Evolutionary conservation across 2,113 vertebrate genomes (phyloP).

Genomic region (Gadus chalcogrammus): DNA sequence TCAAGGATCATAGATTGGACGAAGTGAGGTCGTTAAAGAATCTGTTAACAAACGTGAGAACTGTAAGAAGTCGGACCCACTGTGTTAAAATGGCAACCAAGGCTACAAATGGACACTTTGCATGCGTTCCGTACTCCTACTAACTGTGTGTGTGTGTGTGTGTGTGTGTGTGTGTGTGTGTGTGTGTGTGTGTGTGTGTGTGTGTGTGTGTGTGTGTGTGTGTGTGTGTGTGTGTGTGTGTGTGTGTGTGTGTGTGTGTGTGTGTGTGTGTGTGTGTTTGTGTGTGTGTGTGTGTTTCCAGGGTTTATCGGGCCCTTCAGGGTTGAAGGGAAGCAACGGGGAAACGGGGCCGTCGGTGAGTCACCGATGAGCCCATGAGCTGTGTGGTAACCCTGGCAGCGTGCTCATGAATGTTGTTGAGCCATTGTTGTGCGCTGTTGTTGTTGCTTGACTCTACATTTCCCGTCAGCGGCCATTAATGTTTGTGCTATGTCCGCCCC

Average conservation of each 20-base stretch:
- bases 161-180: neutral
- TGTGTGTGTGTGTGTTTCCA: conserved; percentile 35
- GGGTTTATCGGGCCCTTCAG: conserved; percentile 81
- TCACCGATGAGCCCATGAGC: neutral
- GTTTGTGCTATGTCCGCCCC: neutral
- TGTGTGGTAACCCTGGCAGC: neutral
- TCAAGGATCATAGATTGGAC: too few relatives aligned
- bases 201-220: neutral
- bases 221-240: neutral
- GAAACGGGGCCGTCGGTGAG: conserved; percentile 84
- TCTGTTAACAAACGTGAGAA: too few relatives aligned
- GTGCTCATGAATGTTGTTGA: neutral
- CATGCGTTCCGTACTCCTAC: too few relatives aligned
- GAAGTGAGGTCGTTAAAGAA: too few relatives aligned
- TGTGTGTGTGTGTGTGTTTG: neutral
- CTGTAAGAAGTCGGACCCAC: too few relatives aligned
- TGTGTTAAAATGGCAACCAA: too few relatives aligned
- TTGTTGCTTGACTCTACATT: too few relatives aligned
- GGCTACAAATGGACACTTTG: too few relatives aligned
- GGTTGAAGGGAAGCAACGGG: conserved; percentile 84
- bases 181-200: too few relatives aligned
- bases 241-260: neutral
- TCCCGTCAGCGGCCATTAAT: too few relatives aligned
- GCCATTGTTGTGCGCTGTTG: neutral
- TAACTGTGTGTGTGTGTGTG: neutral